Evolutionary conservation across 1,140 invertebrate species (phyloP).

Genomic region (Druon quercuslanigerum): DNA sequence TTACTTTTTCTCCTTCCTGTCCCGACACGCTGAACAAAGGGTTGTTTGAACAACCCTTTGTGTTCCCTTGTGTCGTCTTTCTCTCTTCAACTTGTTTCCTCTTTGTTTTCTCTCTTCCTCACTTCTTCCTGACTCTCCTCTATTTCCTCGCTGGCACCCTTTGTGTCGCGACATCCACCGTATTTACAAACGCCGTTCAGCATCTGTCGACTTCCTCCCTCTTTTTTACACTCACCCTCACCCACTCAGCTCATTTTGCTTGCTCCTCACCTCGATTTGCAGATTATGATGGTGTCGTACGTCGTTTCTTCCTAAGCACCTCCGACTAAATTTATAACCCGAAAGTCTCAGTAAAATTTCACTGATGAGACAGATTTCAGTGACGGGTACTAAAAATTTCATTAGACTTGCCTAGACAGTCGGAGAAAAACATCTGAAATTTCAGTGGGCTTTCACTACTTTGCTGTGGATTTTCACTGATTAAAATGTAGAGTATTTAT

Average conservation of each 20-base stretch:
- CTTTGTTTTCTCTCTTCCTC: neutral
- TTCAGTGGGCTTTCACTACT: too few relatives aligned
- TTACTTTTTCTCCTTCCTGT: conserved; percentile 58
- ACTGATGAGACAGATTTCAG: too few relatives aligned
- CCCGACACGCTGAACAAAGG: conserved; percentile 57
- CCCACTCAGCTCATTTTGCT: conserved; percentile 1
- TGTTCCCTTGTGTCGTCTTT: conserved; percentile 44
- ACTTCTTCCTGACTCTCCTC: neutral
- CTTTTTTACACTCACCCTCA: neutral
- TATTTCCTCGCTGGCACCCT: conserved; percentile 39
- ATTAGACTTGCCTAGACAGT: too few relatives aligned
- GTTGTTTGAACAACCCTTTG: conserved; percentile 67
- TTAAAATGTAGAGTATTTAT: too few relatives aligned
- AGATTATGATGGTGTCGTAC: conserved; percentile 2
- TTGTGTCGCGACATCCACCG: conserved; percentile 50
- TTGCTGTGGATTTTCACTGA: too few relatives aligned
- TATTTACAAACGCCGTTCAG: conserved; percentile 59
- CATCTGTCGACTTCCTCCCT: conserved; percentile 40
- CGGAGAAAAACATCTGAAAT: too few relatives aligned
- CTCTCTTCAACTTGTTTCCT: conserved; percentile 36
- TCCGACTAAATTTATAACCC: neutral
- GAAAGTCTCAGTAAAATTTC: neutral
- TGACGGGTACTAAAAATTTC: too few relatives aligned
- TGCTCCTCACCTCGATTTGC: conserved; percentile 7
- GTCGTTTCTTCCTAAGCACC: neutral